These are phyloP conservation scores for Rhombomys opimus DNA, from an alignment of 2,113 vertebrate species.

Conservation along the genomic window DNA sequence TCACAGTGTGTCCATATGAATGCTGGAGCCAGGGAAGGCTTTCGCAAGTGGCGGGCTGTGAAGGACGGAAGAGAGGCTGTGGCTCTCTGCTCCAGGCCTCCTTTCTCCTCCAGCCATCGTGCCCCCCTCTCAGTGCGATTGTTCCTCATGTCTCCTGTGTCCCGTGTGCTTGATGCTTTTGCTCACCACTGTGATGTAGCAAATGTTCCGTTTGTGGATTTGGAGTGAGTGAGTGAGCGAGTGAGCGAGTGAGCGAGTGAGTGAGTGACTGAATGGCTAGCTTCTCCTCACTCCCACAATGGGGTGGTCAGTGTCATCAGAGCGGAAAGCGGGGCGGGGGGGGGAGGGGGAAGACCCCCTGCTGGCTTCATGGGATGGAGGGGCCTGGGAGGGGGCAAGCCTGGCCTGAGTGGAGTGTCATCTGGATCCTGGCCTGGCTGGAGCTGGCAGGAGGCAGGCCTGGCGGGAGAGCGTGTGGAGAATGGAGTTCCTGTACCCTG, in stretches of 20 bases:
- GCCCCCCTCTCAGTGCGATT: not conserved
- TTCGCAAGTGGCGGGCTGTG: not conserved
- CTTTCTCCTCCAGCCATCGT: not conserved
- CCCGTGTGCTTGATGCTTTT: not conserved
- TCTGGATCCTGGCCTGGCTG: not conserved
- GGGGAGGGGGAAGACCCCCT: not conserved
- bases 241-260: not conserved
- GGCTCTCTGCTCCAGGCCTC: not conserved
- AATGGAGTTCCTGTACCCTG: not conserved
- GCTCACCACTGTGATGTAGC: not conserved
- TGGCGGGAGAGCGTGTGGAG: not conserved
- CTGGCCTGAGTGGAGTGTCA: not conserved
- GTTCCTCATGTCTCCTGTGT: not conserved
- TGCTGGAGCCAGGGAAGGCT: not conserved
- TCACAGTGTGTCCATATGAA: not conserved
- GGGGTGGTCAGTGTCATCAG: accelerated
- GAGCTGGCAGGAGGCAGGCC: not conserved
- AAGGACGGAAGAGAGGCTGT: not conserved
- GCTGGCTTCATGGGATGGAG: not conserved
- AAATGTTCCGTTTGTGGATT: not conserved
- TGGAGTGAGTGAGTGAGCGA: not conserved
- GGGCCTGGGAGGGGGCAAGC: accelerated
- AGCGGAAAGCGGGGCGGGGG: not conserved
- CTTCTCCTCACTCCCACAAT: not conserved
- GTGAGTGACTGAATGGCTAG: not conserved